Conservation (phyloP, 2,113 vertebrate species). For the Embiotoca jacksoni region DNA sequence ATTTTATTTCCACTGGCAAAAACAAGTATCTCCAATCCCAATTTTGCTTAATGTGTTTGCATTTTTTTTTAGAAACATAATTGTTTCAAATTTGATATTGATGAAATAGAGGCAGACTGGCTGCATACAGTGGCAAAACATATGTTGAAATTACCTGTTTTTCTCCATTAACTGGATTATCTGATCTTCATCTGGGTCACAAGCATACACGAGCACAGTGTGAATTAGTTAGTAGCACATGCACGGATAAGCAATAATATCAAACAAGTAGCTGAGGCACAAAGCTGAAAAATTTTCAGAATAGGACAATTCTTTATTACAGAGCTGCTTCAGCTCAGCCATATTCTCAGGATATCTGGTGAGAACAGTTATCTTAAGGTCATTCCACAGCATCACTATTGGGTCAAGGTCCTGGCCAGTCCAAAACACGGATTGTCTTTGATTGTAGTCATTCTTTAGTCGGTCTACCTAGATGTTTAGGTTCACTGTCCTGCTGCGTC, state of each 20-base stretch:
- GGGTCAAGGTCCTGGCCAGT: background rate
- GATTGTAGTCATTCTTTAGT: background rate
- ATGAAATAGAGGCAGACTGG: too few relatives aligned
- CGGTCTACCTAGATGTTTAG: background rate
- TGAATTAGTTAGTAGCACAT: background rate
- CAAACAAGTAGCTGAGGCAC: background rate
- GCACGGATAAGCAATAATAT: too few relatives aligned
- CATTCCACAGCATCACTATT: background rate
- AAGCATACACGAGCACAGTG: background rate
- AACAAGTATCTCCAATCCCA: too few relatives aligned
- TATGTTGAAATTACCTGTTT: background rate
- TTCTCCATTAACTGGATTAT: background rate
- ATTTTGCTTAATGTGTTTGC: too few relatives aligned
- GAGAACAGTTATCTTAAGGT: background rate
- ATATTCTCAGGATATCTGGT: background rate
- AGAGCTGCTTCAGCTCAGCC: too few relatives aligned
- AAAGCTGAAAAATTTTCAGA: background rate
- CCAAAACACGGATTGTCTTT: background rate
- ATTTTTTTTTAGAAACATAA: too few relatives aligned
- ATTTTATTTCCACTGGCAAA: background rate
- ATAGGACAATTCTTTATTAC: background rate
- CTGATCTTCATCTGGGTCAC: background rate
- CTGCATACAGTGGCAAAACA: too few relatives aligned
- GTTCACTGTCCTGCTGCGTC: background rate
- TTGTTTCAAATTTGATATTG: too few relatives aligned